Evolutionary conservation across 2,797 vertebrate genomes (phyloP).

Genomic region (Oreortyx pictus): DNA sequence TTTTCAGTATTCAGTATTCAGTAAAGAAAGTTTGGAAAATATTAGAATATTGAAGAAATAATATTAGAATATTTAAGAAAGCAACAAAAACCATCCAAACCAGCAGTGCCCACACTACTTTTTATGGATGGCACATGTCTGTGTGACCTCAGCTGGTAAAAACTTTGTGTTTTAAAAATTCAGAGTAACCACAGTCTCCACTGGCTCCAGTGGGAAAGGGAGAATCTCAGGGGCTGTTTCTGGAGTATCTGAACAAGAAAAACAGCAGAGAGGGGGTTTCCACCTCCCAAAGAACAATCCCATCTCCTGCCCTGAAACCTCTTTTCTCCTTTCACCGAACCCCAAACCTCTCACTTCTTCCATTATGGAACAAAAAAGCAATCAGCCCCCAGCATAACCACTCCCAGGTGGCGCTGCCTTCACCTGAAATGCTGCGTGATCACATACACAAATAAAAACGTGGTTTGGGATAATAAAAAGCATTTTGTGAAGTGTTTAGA

Average conservation of each 20-base stretch:
- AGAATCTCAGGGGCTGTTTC: constrained; percentile 18
- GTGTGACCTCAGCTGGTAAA: not conserved
- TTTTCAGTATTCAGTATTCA: not conserved
- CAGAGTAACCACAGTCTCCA: not conserved
- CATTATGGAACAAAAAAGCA: not conserved
- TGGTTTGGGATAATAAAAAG: not conserved
- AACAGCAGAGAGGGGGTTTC: not conserved
- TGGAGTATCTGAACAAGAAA: not conserved
- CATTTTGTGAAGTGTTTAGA: not conserved
- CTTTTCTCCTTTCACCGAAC: not conserved
- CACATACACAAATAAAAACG: not conserved
- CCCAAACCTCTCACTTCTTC: not conserved
- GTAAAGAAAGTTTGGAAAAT: not conserved
- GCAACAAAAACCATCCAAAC: not conserved
- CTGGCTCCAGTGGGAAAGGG: not conserved
- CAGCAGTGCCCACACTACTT: not conserved
- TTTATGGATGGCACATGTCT: not conserved
- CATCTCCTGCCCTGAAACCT: constrained; percentile 10
- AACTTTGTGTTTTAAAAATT: not conserved
- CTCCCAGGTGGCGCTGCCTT: fast-evolving
- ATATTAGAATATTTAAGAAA: not conserved
- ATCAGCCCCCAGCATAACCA: not conserved
- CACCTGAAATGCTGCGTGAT: not conserved
- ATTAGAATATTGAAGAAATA: not conserved
- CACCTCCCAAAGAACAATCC: constrained; percentile 4